A percentile compares a stretch with the other conserved stretches of the same genome.
phyloP scores from a whole-genome alignment of 2,888 invertebrate genomes.

The Oscheius sp. region DNA sequence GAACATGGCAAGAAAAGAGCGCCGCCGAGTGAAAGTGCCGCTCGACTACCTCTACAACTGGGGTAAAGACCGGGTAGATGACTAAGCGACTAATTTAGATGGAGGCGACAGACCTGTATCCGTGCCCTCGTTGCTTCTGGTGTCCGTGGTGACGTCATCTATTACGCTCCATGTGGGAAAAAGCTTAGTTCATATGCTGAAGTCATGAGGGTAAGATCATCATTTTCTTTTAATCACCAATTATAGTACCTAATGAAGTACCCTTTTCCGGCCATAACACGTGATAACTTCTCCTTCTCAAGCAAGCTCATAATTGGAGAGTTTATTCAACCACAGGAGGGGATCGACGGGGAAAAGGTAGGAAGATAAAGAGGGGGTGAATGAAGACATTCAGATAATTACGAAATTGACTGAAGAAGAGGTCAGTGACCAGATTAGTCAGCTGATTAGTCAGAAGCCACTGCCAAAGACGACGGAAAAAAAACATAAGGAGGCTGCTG shows the following conservation, averaged over 20 bases:
- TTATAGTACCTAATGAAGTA: constrained; percentile 82
- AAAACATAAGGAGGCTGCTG: constrained; percentile 1
- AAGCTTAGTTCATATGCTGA: constrained; percentile 77
- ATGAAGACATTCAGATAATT: background rate
- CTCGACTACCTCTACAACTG: constrained; percentile 18
- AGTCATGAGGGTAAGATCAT: constrained; percentile 73
- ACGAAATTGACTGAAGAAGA: constrained; percentile 81
- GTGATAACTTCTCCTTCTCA: constrained; percentile 91
- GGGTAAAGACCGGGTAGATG: constrained; percentile 19
- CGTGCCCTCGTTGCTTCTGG: constrained; percentile 75
- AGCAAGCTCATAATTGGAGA: constrained; percentile 88
- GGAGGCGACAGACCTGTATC: constrained; percentile 63
- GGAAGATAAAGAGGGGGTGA: background rate
- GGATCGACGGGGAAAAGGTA: constrained; percentile 27
- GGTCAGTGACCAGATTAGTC: constrained; percentile 79
- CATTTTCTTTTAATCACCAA: constrained; percentile 24
- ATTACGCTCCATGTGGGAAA: constrained; percentile 80
- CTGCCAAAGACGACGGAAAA: constrained; percentile 5
- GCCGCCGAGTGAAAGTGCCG: constrained; percentile 28
- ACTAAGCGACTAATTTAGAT: constrained; percentile 33
- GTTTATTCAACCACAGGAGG: constrained; percentile 75
- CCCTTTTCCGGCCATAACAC: constrained; percentile 77
- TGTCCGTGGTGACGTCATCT: constrained; percentile 90
- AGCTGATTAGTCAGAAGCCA: constrained; percentile 23
- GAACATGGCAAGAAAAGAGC: constrained; percentile 29